Base-by-base conservation (phyloP, 1,140 invertebrate species). In the Drosophila guanche region DNA sequence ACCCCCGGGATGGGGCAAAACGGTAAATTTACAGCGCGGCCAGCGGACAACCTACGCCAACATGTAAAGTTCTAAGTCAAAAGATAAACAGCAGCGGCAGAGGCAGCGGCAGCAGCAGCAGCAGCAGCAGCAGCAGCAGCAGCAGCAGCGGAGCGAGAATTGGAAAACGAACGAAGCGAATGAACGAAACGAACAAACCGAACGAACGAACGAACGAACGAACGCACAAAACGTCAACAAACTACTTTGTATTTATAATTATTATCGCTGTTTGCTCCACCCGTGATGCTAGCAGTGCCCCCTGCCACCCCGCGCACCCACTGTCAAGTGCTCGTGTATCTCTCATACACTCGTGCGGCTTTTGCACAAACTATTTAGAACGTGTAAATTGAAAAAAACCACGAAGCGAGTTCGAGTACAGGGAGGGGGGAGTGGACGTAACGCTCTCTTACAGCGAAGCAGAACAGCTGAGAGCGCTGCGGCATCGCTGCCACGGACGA, bases 201-300 rank as follows among this genome's bases (percentile, higher is more conserved):
- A 37, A 37, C 33, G 29, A 37, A 37, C 33, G 33, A 29, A 7
- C 27, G 27, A 29, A 7, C 27, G 27, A 29, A 29, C 27, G 7
- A 56, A 51, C 63, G 33, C 10, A 12, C 33, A 37, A 86, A 86
- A 83, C 88, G 88, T 88, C 83, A 86, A 88, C 83, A 86, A 86
- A 86, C 80, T 85, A 85, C 81, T 85, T 85, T 85, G 80, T 85
- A 85, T 85, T 86, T 86, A 86, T 86, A 88, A 88, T 88, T 88
- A 88, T 88, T 88, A 88, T 88, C 83, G 83, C 66, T 53, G 42
- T 56, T 43, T 20, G 16, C 16, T 20, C 16, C 16, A 55, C 58
- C 50, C 33, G 25, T 27, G 25, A 27, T 27, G 25, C 25, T 6
- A 27, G 25, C 5, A 27, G 5, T 6, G 6, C 29, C 53, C 40